Percentiles rank a stretch among this genome's conserved stretches.
These are phyloP conservation scores for Triplophysa bombifrons DNA, from an alignment of 2,797 vertebrate genomes.

Conservation along the genomic window DNA sequence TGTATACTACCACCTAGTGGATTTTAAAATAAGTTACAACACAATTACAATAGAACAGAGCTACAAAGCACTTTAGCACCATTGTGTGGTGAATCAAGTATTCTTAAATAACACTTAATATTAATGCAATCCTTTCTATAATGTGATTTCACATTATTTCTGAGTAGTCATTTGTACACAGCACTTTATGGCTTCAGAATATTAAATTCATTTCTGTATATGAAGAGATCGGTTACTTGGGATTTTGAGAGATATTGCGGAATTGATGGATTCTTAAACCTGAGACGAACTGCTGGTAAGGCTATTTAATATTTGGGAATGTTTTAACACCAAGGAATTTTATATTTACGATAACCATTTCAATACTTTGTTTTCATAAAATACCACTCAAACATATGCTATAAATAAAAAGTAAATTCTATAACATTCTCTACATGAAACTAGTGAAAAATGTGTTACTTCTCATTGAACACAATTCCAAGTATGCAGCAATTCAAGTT, in stretches of 20 bases:
- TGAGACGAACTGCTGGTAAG: slow-evolving; percentile 14
- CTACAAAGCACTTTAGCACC: background rate
- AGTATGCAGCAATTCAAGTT: slow-evolving; percentile 1
- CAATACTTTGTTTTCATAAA: background rate
- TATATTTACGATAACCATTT: background rate
- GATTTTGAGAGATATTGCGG: slow-evolving; percentile 15
- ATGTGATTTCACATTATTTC: slow-evolving; percentile 49
- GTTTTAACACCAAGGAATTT: background rate
- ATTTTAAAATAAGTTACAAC: slow-evolving; percentile 67
- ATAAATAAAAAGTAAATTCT: background rate
- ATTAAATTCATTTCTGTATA: background rate
- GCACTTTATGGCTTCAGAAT: slow-evolving; percentile 24
- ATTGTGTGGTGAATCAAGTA: slow-evolving; percentile 5
- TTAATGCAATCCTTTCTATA: slow-evolving; percentile 15
- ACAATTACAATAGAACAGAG: slow-evolving; percentile 1
- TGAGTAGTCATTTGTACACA: slow-evolving; percentile 54
- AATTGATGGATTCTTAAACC: slow-evolving; percentile 9
- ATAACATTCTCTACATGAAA: background rate
- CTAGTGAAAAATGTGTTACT: background rate
- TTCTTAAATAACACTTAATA: background rate
- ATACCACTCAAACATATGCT: background rate
- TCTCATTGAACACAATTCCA: background rate
- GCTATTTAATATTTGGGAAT: background rate
- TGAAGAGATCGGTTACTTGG: background rate
- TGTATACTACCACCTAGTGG: slow-evolving; percentile 61